Evolutionary conservation across 2,113 vertebrate species (phyloP).

Genomic region (Leptosomus discolor): DNA sequence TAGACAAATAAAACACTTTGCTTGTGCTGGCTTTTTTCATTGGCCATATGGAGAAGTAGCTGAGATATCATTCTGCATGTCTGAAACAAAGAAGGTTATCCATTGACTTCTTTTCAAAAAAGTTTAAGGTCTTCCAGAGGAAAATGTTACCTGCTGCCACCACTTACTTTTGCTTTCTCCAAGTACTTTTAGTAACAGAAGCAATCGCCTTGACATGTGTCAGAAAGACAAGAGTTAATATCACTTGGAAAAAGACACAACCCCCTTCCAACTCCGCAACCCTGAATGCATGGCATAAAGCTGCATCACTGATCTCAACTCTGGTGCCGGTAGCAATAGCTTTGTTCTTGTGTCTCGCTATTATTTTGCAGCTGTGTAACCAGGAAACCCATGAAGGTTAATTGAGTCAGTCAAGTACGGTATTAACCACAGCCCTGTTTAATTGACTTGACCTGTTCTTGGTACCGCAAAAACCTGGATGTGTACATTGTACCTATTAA

Average conservation of each 20-base stretch:
- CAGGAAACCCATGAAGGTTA: not conserved
- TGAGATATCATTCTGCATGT: not conserved
- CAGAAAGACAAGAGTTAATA: not conserved
- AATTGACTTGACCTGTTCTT: not conserved
- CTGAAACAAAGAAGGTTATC: not conserved
- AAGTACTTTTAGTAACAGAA: not conserved
- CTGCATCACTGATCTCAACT: not conserved
- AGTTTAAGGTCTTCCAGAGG: not conserved
- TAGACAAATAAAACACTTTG: not conserved
- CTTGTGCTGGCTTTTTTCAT: not conserved
- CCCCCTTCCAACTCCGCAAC: not conserved
- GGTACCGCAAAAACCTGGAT: not conserved
- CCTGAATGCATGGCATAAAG: not conserved
- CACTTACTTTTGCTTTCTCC: not conserved
- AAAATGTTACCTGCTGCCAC: not conserved
- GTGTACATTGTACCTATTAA: not conserved
- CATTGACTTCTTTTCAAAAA: not conserved
- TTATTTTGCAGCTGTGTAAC: not conserved
- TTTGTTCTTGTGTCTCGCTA: not conserved
- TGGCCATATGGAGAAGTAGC: not conserved
- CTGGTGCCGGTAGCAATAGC: not conserved
- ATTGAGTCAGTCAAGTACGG: not conserved
- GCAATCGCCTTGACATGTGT: fast-evolving
- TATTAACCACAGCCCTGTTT: not conserved
- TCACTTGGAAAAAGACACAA: not conserved